Percentiles rank a stretch among this genome's conserved stretches.
These are phyloP conservation scores for Channa maculata DNA, from an alignment of 2,113 vertebrate species.

Conservation along the genomic window DNA sequence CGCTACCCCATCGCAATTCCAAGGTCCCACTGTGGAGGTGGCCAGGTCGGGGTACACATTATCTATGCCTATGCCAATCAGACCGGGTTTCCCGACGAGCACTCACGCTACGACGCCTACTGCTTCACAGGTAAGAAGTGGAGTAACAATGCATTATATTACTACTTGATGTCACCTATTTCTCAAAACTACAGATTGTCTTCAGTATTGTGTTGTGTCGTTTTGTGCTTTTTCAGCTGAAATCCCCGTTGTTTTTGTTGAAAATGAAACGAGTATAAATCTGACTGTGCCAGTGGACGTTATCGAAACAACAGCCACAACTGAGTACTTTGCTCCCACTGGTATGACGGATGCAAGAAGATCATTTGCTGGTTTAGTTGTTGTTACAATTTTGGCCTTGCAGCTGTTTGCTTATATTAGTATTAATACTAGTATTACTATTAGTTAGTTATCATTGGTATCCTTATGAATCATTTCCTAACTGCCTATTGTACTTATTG, in stretches of 20 bases:
- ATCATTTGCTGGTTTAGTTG: too few species aligned
- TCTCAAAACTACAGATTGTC: too few species aligned
- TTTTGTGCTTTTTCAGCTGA: slow-evolving; percentile 38
- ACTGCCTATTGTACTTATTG: background rate
- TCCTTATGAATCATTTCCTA: background rate
- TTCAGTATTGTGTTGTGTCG: background rate
- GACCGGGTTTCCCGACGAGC: slow-evolving; percentile 89
- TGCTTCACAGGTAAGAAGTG: slow-evolving; percentile 89
- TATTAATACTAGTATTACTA: too few species aligned
- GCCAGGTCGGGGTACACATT: slow-evolving; percentile 88
- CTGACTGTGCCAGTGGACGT: slow-evolving; percentile 29
- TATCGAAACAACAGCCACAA: slow-evolving; percentile 31
- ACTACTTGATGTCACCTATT: too few species aligned
- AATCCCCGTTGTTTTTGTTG: background rate
- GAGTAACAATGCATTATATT: too few species aligned
- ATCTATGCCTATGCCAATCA: slow-evolving; percentile 89
- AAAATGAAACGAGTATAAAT: slow-evolving; percentile 38
- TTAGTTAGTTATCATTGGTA: background rate
- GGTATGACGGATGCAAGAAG: slow-evolving; percentile 34
- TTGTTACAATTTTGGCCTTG: too few species aligned
- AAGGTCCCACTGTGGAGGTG: slow-evolving; percentile 86
- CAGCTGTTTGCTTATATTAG: too few species aligned
- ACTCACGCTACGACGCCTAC: slow-evolving; percentile 91
- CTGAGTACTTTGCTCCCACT: slow-evolving; percentile 33
- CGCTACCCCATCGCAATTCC: slow-evolving; percentile 90